A percentile compares a stretch with the other conserved stretches of the same genome.
phyloP scores from a whole-genome alignment of 1,140 invertebrate species.

The Pachyrhynchus sulphureomaculatus region DNA sequence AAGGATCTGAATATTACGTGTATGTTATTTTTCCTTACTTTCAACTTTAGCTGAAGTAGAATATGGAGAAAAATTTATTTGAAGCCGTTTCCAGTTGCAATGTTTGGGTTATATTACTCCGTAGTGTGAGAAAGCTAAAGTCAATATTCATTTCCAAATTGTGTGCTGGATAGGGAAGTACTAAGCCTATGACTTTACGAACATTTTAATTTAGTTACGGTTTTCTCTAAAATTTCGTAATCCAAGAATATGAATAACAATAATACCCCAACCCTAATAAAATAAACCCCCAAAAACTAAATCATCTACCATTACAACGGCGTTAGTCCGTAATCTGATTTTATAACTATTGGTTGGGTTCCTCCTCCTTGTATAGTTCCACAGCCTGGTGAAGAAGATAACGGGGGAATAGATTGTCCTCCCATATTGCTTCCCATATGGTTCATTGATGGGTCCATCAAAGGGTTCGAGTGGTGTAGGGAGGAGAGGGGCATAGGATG shows the following conservation, averaged over 20 bases:
- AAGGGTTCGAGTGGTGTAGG: conserved; percentile 52
- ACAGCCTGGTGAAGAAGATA: conserved; percentile 56
- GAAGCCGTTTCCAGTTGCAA: too few relatives aligned
- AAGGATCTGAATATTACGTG: too few relatives aligned
- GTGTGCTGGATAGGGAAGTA: too few relatives aligned
- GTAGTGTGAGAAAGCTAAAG: too few relatives aligned
- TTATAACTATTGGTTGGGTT: conserved; percentile 56
- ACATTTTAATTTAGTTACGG: too few relatives aligned
- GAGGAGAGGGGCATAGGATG: conserved; percentile 49
- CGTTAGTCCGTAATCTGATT: conserved; percentile 74
- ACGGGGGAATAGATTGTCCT: conserved; percentile 51
- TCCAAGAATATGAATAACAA: neutral
- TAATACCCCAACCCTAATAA: neutral
- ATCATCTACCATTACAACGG: conserved; percentile 60
- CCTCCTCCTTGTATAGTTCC: conserved; percentile 53
- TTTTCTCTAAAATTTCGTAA: too few relatives aligned
- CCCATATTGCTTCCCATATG: conserved; percentile 47
- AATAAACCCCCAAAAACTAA: neutral
- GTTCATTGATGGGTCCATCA: conserved; percentile 52
- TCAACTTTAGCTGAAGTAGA: too few relatives aligned
- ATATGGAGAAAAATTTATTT: too few relatives aligned
- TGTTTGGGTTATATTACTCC: too few relatives aligned
- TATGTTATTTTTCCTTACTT: too few relatives aligned
- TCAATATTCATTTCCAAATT: too few relatives aligned
- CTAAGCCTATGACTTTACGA: too few relatives aligned